phyloP scores from a whole-genome alignment of 2,888 invertebrate genomes.

The Lymantria monacha region DNA sequence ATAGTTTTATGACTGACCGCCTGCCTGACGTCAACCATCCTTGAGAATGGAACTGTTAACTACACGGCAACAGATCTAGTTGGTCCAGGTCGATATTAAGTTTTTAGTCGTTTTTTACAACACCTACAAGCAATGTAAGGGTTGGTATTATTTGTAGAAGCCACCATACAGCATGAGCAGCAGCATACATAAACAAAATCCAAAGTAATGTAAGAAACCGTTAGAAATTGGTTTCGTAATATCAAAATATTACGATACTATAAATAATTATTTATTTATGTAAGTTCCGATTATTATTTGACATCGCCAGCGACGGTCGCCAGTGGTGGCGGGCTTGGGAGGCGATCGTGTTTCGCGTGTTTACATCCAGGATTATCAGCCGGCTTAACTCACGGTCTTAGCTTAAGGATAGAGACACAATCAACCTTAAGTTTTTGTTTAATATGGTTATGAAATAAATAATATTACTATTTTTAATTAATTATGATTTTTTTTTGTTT shows the following conservation, averaged over 20 bases:
- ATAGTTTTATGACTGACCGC: no score
- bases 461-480: background rate
- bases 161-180: no score
- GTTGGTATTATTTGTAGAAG: no score
- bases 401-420: conserved; percentile 42
- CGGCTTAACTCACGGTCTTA: conserved; percentile 71
- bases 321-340: conserved; percentile 40
- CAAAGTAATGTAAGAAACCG: background rate
- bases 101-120: no score
- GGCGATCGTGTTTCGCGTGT: conserved; percentile 81
- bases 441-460: background rate
- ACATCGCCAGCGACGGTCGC: conserved; percentile 26
- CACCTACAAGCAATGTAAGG: no score
- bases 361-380: conserved; percentile 77
- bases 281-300: conserved; percentile 29
- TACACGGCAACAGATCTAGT: no score
- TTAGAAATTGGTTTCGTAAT: background rate
- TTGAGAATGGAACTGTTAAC: no score
- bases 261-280: conserved; percentile 6
- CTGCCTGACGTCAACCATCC: no score
- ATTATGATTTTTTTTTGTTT: no score
- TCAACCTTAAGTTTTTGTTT: conserved; percentile 1
- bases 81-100: no score
- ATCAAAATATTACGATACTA: background rate
- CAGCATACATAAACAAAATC: background rate